Percentiles rank a stretch among this genome's conserved stretches.
These are phyloP conservation scores for Lymantria dispar DNA, from an alignment of 2,888 invertebrate species.

Conservation along the genomic window DNA sequence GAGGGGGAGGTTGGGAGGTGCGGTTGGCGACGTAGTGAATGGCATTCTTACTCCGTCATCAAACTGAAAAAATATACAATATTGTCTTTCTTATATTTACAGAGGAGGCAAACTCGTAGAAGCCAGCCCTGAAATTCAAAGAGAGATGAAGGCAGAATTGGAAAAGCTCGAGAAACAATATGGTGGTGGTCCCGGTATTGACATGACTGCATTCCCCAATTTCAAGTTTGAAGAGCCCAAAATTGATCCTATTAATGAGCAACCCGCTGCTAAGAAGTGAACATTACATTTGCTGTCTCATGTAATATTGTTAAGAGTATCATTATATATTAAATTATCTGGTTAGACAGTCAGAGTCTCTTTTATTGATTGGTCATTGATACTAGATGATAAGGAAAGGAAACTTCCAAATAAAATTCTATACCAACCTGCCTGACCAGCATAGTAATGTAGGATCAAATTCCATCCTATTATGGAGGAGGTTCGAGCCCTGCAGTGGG, in stretches of 20 bases:
- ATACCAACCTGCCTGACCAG: no score
- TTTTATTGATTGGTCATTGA: no score
- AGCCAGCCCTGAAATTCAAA: conserved; percentile 88
- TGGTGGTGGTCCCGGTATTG: conserved; percentile 88
- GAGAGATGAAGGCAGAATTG: conserved; percentile 88
- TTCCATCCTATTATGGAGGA: no score
- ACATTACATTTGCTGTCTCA: conserved; percentile 22
- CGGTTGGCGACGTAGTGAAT: no score
- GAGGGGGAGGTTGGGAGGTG: no score
- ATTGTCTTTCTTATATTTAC: conserved; percentile 26
- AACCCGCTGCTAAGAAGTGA: conserved; percentile 58
- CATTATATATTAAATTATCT: conserved; percentile 43
- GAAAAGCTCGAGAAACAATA: conserved; percentile 91
- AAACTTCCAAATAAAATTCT: no score
- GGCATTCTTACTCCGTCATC: no score
- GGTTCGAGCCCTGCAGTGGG: no score
- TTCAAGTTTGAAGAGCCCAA: conserved; percentile 91
- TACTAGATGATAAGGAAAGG: no score
- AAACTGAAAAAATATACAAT: no score
- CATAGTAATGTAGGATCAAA: no score
- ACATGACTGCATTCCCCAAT: conserved; percentile 94
- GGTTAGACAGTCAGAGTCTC: conserved; percentile 27
- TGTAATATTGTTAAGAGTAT: conserved; percentile 28
- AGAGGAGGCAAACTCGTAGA: conserved; percentile 94
- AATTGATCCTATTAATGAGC: conserved; percentile 85